Evolutionary conservation across 2,113 vertebrate genomes (phyloP).

Genomic region (Eolophus roseicapilla): DNA sequence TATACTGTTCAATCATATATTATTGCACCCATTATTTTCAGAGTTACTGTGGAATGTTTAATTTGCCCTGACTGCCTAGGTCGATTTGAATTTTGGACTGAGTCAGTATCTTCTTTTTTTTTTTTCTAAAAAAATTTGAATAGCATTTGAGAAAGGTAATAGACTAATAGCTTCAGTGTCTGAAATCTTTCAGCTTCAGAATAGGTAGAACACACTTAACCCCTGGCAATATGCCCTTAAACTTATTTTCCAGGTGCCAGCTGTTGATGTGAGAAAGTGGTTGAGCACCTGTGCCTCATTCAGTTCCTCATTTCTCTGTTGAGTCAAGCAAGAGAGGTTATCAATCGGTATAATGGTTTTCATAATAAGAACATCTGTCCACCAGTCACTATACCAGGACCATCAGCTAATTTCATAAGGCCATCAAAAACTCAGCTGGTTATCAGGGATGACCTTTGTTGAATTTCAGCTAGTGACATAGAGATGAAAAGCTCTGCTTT

Average conservation of each 20-base stretch:
- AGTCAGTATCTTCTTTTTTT: not conserved
- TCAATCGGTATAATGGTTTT: not conserved
- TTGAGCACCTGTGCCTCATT: not conserved
- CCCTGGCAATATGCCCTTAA: not conserved
- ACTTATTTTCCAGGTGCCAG: not conserved
- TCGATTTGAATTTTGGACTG: not conserved
- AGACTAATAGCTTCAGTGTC: not conserved
- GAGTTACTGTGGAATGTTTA: not conserved
- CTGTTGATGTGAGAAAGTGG: not conserved
- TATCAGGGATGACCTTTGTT: constrained; percentile 34
- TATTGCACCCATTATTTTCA: not conserved
- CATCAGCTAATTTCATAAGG: constrained; percentile 36
- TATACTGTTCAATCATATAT: not conserved
- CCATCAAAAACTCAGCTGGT: constrained; percentile 11
- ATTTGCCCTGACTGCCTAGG: not conserved
- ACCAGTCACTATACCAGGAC: not conserved
- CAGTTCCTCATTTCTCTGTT: not conserved
- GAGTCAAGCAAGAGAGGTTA: not conserved
- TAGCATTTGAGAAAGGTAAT: not conserved
- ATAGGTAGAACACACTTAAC: not conserved
- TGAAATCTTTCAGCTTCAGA: not conserved
- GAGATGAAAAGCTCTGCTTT: not conserved
- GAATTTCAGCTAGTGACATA: constrained; percentile 23
- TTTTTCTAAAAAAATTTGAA: not conserved
- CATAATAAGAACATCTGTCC: not conserved